Evolutionary conservation across 2,113 vertebrate genomes (phyloP).

Genomic region (Microtus richardsoni): DNA sequence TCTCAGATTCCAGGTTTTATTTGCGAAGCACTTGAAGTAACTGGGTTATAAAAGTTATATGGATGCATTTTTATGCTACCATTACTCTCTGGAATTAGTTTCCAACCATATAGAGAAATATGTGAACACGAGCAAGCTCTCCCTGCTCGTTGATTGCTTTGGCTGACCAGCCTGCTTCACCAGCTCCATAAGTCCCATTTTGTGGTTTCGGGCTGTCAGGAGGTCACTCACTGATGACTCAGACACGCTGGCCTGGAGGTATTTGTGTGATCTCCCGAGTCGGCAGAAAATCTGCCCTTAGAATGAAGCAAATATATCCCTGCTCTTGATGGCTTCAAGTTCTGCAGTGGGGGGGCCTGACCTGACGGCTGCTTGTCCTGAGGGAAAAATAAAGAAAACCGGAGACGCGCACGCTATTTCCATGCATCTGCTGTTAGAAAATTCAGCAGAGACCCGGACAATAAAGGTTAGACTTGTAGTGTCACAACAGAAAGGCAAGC

Average conservation of each 20-base stretch:
- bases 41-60: slow-evolving; percentile 63
- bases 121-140: slow-evolving; percentile 43
- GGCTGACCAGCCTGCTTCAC: slow-evolving; percentile 57
- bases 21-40: slow-evolving; percentile 74
- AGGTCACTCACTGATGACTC: slow-evolving; percentile 85
- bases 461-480: slow-evolving; percentile 83
- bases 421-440: slow-evolving; percentile 83
- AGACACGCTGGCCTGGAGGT: slow-evolving; percentile 83
- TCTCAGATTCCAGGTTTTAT: slow-evolving; percentile 71
- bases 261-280: slow-evolving; percentile 85
- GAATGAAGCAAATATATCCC: slow-evolving; percentile 79
- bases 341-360: slow-evolving; percentile 76
- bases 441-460: slow-evolving; percentile 82
- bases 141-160: slow-evolving; percentile 62
- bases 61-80: slow-evolving; percentile 56
- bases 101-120: slow-evolving; percentile 57
- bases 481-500: slow-evolving; percentile 77
- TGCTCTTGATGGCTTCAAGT: slow-evolving; percentile 82
- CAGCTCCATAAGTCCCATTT: slow-evolving; percentile 73
- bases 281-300: slow-evolving; percentile 81
- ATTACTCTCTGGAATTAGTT: slow-evolving; percentile 78
- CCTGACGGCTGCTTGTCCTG: slow-evolving; percentile 84
- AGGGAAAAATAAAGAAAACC: slow-evolving; percentile 85
- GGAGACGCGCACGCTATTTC: slow-evolving; percentile 81
- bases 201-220: slow-evolving; percentile 82